phyloP scores from a whole-genome alignment of 2,113 vertebrate species.

The Nycticorax nycticorax region DNA sequence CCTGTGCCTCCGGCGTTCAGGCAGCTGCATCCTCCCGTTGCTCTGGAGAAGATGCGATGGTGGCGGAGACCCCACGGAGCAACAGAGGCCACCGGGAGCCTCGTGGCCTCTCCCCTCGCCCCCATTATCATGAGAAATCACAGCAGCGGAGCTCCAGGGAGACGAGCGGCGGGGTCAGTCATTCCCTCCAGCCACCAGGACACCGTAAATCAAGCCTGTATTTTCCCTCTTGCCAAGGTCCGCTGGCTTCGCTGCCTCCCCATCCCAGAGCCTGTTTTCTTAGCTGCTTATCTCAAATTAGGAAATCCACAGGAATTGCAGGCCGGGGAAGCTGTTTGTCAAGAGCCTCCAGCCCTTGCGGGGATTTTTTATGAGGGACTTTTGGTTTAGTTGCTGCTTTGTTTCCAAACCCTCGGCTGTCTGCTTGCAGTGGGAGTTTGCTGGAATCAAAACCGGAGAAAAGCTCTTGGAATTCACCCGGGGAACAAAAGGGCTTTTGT shows the following conservation, averaged over 20 bases:
- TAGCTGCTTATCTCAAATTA: slow-evolving; percentile 25
- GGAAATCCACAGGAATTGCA: slow-evolving; percentile 27
- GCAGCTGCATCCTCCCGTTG: not conserved
- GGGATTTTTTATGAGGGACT: not conserved
- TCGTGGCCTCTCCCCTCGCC: not conserved
- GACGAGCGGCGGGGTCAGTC: not conserved
- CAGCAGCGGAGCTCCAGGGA: not conserved
- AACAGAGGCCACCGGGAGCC: not conserved
- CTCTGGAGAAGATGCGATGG: not conserved
- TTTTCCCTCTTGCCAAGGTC: not conserved
- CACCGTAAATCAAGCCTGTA: not conserved
- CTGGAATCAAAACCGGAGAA: slow-evolving; percentile 34
- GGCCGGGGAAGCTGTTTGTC: not conserved
- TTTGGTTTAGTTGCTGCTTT: slow-evolving; percentile 16
- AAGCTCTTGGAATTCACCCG: slow-evolving; percentile 45
- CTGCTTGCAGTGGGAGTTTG: slow-evolving; percentile 32
- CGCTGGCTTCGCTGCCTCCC: not conserved
- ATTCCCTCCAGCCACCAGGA: not conserved
- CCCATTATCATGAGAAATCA: not conserved
- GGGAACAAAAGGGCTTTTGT: slow-evolving; percentile 56
- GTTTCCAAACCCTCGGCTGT: slow-evolving; percentile 4
- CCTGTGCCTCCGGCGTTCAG: not conserved
- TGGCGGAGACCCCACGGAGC: rapidly evolving
- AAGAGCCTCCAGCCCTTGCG: not conserved
- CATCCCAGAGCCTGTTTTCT: not conserved